phyloP scores from a whole-genome alignment of 2,888 invertebrate species.

The Pyrocoelia pectoralis region DNA sequence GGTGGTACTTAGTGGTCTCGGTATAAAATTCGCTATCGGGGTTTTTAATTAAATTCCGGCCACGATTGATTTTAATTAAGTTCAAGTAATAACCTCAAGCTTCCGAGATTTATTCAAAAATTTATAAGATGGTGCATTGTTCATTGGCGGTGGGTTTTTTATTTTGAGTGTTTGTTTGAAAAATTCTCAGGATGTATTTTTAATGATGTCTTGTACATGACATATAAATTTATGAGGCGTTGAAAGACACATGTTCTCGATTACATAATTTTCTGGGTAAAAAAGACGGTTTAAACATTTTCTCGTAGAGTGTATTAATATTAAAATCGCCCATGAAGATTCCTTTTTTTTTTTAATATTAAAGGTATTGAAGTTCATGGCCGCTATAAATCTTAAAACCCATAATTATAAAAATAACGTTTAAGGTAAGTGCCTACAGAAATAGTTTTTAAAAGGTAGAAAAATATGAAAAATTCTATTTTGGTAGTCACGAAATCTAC shows the following conservation, averaged over 20 bases:
- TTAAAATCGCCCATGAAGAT: slow-evolving; percentile 1
- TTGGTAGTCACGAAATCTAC: slow-evolving; percentile 2
- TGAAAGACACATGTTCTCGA: slow-evolving; percentile 5
- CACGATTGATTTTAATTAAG: neutral
- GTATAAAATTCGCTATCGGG: slow-evolving; percentile 2
- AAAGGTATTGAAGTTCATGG: slow-evolving; percentile 7
- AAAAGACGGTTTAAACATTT: neutral
- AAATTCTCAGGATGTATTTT: slow-evolving; percentile 7
- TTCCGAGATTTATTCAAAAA: neutral
- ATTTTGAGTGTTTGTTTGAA: neutral
- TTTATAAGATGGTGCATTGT: too few relatives aligned
- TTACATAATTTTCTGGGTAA: neutral
- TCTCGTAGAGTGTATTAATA: neutral
- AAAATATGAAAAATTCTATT: slow-evolving; percentile 1
- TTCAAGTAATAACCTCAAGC: neutral
- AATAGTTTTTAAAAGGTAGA: neutral
- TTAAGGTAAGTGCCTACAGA: neutral
- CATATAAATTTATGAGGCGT: slow-evolving; percentile 10
- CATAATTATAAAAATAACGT: slow-evolving; percentile 1
- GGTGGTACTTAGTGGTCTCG: too few relatives aligned
- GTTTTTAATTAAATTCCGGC: neutral
- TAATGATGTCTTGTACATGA: slow-evolving; percentile 8
- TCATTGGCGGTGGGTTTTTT: too few relatives aligned
- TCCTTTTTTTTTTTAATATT: neutral
- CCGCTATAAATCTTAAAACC: slow-evolving; percentile 5